These are phyloP conservation scores for Amphiprion percula DNA, from an alignment of 2,113 vertebrate genomes.

Conservation along the genomic window DNA sequence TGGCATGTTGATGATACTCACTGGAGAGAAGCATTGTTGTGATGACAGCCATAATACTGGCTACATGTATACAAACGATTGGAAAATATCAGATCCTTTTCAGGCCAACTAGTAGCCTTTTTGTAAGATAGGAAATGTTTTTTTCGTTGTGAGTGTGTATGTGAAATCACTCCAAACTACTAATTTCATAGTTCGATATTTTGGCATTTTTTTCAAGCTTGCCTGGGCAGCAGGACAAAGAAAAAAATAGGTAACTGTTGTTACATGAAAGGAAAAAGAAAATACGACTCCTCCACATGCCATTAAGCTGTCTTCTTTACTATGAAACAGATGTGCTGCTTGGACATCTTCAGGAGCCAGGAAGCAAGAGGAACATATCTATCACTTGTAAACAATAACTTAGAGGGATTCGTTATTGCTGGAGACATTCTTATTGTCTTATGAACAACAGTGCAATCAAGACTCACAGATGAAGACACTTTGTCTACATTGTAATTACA, in stretches of 20 bases:
- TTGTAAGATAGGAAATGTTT: background rate
- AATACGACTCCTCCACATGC: slow-evolving; percentile 18
- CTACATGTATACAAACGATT: slow-evolving; percentile 21
- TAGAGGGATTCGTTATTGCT: slow-evolving; percentile 16
- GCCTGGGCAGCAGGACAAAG: background rate
- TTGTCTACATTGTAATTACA: slow-evolving; percentile 20
- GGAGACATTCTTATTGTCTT: slow-evolving; percentile 33
- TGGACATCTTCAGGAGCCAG: slow-evolving; percentile 24
- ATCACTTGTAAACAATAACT: slow-evolving; percentile 39
- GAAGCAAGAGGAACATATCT: slow-evolving; percentile 21
- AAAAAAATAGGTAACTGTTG: background rate
- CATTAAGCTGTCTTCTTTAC: slow-evolving; percentile 55
- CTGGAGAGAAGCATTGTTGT: slow-evolving; percentile 45
- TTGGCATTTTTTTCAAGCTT: slow-evolving; percentile 4
- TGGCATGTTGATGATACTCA: slow-evolving; percentile 45
- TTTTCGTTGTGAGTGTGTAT: background rate
- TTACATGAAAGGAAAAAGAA: slow-evolving; percentile 16
- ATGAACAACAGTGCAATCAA: slow-evolving; percentile 29
- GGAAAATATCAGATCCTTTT: slow-evolving; percentile 48
- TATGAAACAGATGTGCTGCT: slow-evolving; percentile 56
- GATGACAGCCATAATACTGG: slow-evolving; percentile 41
- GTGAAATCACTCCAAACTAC: slow-evolving; percentile 22
- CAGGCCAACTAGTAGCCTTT: slow-evolving; percentile 24
- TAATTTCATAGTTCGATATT: slow-evolving; percentile 34
- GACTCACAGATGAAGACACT: slow-evolving; percentile 12